Base-by-base conservation (phyloP, 2,113 vertebrate species). In the Pluvialis apricaria region DNA sequence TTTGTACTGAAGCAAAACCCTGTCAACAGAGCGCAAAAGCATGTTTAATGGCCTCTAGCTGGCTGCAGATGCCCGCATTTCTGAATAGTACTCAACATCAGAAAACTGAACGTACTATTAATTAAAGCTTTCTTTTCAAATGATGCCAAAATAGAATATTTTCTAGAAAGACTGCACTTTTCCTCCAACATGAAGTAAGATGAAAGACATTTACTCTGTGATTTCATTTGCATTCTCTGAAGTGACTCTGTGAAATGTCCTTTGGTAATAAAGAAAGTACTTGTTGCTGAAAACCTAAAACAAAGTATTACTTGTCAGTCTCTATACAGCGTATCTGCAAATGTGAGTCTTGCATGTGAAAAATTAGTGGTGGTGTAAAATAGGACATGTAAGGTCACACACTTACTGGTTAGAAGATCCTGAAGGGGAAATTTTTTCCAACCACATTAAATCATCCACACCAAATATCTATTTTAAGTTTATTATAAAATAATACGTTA, bases 31-130 rank as follows among this genome's bases (percentile, higher is more conserved):
- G 86, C 0, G 92, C 92, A 93, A 92, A 94, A 95, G 91, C 92
- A 92, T 97, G 94, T 96, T 97, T 96, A 95, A 96, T 94, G 96
- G 95, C 91, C 88, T 91, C 83, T 94, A 92, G 91, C 91, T 96
- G 95, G 88, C 94, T 94, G 89, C 84, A 97, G 91, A 97, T 97
- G 89, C 94, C 94, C 88, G 64, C 76, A 80, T 82, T 96, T 94
- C 91, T 97, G 95, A 94, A 96, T 97, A 94, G 95, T 91, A 77
- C 96, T 97, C 91, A 91, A 92, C 95, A 96, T 94, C 91, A 97
- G 95, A 95, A 97, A 96, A 96, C 91, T 68, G 85, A 92, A 96
- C 78, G 9, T 91, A 94, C 90, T 90, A 89, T 92, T 94, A 93
- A 97, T 94, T 97, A 97, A 97, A 92, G 88, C 73, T 94, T 94